Conservation (phyloP, 2,888 invertebrate species). For the Caenorhabditis parvicauda region DNA sequence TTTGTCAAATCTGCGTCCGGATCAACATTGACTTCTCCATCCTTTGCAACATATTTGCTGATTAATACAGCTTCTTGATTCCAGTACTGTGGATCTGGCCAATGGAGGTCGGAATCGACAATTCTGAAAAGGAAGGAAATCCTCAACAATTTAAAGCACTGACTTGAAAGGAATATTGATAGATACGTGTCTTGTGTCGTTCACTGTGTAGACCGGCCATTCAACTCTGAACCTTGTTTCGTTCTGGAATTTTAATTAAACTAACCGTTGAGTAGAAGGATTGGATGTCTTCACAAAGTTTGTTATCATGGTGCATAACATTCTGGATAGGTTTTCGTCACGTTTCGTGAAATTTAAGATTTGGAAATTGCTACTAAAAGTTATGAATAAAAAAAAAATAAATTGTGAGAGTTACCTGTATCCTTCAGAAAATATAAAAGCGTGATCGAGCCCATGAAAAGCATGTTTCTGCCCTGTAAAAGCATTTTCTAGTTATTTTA, state of each 20-base stretch:
- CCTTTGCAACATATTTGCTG: conserved; percentile 35
- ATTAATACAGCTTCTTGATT: conserved; percentile 54
- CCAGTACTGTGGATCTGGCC: conserved; percentile 60
- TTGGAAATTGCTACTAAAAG: conserved; percentile 32
- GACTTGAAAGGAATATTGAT: conserved; percentile 56
- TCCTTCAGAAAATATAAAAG: conserved; percentile 60
- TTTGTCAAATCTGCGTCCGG: conserved; percentile 47
- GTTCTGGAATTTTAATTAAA: neutral
- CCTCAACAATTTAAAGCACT: conserved; percentile 10
- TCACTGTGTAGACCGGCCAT: conserved; percentile 49
- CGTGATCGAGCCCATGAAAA: conserved; percentile 62
- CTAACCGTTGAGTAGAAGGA: conserved; percentile 36
- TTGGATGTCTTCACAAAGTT: conserved; percentile 54
- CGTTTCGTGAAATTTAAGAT: conserved; percentile 55
- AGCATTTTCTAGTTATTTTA: too few species aligned
- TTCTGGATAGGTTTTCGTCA: conserved; percentile 55
- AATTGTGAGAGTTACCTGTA: conserved; percentile 44
- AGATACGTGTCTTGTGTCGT: conserved; percentile 45
- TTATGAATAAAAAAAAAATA: too few species aligned
- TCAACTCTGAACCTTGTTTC: conserved; percentile 38
- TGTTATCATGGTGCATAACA: conserved; percentile 53
- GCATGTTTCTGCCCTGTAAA: conserved; percentile 40
- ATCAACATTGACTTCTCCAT: conserved; percentile 30
- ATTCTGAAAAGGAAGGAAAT: conserved; percentile 31
- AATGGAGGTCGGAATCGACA: conserved; percentile 53